A percentile compares a stretch with the other conserved stretches of the same genome.
Conservation (phyloP, 2,888 invertebrate genomes). For the Suillia variegata region DNA sequence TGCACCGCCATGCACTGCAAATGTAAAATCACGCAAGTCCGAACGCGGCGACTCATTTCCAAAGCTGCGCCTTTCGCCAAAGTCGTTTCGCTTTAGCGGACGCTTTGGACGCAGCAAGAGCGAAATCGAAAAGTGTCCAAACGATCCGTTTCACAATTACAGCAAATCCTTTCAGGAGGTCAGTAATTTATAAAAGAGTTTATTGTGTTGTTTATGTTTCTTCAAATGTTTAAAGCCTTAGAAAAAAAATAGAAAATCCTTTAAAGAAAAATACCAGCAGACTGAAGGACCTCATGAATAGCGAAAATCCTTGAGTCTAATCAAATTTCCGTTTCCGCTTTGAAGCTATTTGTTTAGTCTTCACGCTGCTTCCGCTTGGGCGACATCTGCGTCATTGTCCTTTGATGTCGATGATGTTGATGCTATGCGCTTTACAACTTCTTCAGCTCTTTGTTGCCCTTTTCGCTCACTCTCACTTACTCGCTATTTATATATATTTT, state of each 20-base stretch:
- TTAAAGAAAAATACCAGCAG: too few species aligned
- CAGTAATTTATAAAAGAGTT: slow-evolving; percentile 22
- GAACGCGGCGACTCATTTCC: slow-evolving; percentile 58
- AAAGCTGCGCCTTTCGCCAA: slow-evolving; percentile 57
- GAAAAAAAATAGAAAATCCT: too few species aligned
- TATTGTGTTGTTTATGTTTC: too few species aligned
- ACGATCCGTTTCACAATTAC: slow-evolving; percentile 54
- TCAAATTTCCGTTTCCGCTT: slow-evolving; percentile 7
- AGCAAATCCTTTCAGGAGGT: slow-evolving; percentile 61
- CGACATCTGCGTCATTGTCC: not conserved
- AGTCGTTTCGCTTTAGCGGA: slow-evolving; percentile 58
- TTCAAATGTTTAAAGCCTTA: not conserved
- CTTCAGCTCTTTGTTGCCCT: not conserved
- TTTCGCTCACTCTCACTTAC: not conserved
- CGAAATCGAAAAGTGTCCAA: slow-evolving; percentile 56
- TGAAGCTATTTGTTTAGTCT: not conserved
- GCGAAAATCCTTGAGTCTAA: slow-evolving; percentile 8
- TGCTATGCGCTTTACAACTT: not conserved
- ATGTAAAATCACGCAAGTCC: slow-evolving; percentile 45
- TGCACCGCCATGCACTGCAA: not conserved
- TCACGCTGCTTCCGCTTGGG: not conserved
- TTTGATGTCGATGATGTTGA: too few species aligned
- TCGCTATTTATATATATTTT: not conserved
- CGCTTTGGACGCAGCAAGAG: slow-evolving; percentile 60
- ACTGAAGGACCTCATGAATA: too few species aligned